Conservation (phyloP, 1,140 invertebrate genomes). For the Odontomachus brunneus region DNA sequence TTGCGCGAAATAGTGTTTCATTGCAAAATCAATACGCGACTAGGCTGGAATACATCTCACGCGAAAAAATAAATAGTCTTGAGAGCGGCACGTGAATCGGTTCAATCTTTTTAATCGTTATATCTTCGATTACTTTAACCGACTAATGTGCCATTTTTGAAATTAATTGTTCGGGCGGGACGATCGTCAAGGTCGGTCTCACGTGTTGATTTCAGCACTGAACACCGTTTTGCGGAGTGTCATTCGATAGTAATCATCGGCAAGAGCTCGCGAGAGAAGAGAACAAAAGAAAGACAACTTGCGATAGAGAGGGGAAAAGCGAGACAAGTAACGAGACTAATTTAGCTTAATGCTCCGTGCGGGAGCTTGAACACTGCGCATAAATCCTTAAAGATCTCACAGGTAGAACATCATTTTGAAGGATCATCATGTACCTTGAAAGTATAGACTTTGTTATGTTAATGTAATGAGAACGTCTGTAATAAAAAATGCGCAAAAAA, state of each 20-base stretch:
- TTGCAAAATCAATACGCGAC: too few relatives aligned
- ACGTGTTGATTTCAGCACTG: too few relatives aligned
- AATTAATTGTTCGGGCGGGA: too few relatives aligned
- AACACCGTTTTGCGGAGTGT: too few relatives aligned
- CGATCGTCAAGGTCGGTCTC: too few relatives aligned
- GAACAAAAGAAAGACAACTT: conserved; percentile 61
- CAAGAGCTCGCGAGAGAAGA: conserved; percentile 29
- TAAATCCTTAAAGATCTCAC: conserved; percentile 81
- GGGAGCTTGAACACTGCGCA: conserved; percentile 81
- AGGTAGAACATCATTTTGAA: conserved; percentile 83
- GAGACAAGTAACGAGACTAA: conserved; percentile 69
- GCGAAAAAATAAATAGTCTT: too few relatives aligned
- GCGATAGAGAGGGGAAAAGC: conserved; percentile 24
- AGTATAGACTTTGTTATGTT: conserved; percentile 86
- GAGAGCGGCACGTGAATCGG: too few relatives aligned
- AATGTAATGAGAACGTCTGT: conserved; percentile 83
- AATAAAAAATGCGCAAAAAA: conserved; percentile 82
- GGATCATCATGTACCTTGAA: conserved; percentile 85
- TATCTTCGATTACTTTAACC: too few relatives aligned
- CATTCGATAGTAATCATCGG: conserved; percentile 14
- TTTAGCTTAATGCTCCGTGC: conserved; percentile 71
- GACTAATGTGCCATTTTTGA: too few relatives aligned
- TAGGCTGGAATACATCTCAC: too few relatives aligned
- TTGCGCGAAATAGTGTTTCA: too few relatives aligned
- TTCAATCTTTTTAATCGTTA: too few relatives aligned